phyloP scores from a whole-genome alignment of 2,888 invertebrate species.

The Mamestra brassicae region DNA sequence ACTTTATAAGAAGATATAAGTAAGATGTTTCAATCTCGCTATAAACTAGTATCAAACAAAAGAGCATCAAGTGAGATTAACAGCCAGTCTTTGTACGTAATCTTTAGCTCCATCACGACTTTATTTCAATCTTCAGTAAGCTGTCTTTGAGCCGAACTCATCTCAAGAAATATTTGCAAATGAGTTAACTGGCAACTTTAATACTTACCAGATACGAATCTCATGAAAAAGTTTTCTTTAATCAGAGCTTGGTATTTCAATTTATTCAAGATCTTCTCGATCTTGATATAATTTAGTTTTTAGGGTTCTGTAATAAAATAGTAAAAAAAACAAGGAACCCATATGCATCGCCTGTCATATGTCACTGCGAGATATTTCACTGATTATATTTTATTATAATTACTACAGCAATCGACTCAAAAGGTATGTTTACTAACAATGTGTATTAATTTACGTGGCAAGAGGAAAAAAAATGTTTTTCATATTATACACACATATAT shows the following conservation, averaged over 20 bases:
- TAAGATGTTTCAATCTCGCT: neutral
- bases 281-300: slow-evolving; percentile 20
- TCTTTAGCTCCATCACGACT: slow-evolving; percentile 23
- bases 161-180: slow-evolving; percentile 49
- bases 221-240: slow-evolving; percentile 39
- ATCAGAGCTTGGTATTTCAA: slow-evolving; percentile 45
- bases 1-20: neutral
- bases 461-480: no score
- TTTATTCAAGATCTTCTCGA: slow-evolving; percentile 32
- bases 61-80: slow-evolving; percentile 11
- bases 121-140: slow-evolving; percentile 47
- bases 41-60: slow-evolving; percentile 4
- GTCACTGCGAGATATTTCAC: neutral
- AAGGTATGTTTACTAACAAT: neutral
- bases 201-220: slow-evolving; percentile 43
- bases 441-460: neutral
- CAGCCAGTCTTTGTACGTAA: slow-evolving; percentile 2
- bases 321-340: no score
- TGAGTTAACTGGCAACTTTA: slow-evolving; percentile 39
- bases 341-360: neutral
- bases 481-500: no score
- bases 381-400: no score
- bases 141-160: slow-evolving; percentile 35
- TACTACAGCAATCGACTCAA: neutral
- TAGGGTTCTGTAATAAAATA: neutral